Base-by-base conservation (phyloP, 2,888 invertebrate genomes). In the Amphipyra tragopoginis region DNA sequence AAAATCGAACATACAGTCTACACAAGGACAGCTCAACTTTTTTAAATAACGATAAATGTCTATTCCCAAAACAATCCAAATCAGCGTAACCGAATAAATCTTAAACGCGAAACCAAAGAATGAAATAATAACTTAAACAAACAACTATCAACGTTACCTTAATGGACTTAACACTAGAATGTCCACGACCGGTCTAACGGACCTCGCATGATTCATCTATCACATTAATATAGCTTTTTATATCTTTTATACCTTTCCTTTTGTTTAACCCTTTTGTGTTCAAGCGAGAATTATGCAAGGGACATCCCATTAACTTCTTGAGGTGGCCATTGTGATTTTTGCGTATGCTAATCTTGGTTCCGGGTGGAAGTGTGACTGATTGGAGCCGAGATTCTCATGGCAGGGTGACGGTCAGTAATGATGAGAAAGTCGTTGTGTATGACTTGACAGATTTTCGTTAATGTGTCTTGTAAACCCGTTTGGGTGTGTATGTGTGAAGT, bases 231-330 rank as follows among this genome's bases (percentile, higher is more conserved):
- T 85, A 85, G 81, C 86, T 92, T 92, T 91, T 90, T 90, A 86
- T 85, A 72, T 80, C 65, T 92, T 91, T 90, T 90, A 86, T 85
- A 72, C 80, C 65, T 79, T 72, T 75, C 82, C 85, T 86, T 88
- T 94, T 94, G 93, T 93, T 89, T 94, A 91, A 90, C 88, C 91
- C 93, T 87, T 87, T 93, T 90, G 90, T 90, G 82, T 66, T 67
- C 64, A 64, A 76, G 72, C 79, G 80, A 79, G 87, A 90, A 91
- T 92, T 93, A 91, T 92, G 84, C 90, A 89, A 83, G 88, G 87
- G 80, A 80, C 81, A 86, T 86, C 87, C 80, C 90, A 93, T 93
- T 93, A 93, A 91, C 87, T 91, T 86, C 89, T 90, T 88, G 84
- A 86, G 86, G 77, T 77, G 64, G 73, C 85, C 84, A 88, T 93